Percentiles rank a stretch among this genome's conserved stretches.
Evolutionary conservation across 2,888 invertebrate species (phyloP).

Genomic region (Cerastis leucographa): DNA sequence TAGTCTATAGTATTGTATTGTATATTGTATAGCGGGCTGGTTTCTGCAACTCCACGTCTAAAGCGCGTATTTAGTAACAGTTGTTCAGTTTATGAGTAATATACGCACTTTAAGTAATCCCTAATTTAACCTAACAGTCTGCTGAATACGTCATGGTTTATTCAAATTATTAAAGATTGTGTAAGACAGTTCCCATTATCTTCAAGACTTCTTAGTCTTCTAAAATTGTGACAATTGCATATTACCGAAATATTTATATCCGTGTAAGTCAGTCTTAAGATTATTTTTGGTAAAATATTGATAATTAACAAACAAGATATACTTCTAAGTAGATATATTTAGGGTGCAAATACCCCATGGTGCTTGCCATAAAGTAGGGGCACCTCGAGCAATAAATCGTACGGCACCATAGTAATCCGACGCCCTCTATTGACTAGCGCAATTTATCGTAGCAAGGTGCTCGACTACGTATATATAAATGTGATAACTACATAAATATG

Average conservation of each 20-base stretch:
- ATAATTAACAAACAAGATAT: background rate
- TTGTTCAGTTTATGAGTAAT: background rate
- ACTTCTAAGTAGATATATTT: background rate
- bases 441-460: constrained; percentile 52
- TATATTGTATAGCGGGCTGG: no score
- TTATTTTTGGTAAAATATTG: background rate
- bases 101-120: background rate
- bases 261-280: background rate
- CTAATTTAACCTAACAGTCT: background rate
- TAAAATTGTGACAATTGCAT: background rate
- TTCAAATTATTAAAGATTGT: background rate
- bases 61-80: no score
- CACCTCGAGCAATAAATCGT: constrained; percentile 48
- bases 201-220: background rate
- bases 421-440: constrained; percentile 42
- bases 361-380: constrained; percentile 34
- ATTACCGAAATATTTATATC: background rate
- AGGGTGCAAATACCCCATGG: constrained; percentile 18
- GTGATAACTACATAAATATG: background rate
- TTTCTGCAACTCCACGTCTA: no score
- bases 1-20: no score
- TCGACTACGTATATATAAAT: background rate
- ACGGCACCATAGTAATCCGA: constrained; percentile 39
- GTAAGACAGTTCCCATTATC: background rate
- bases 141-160: background rate